Base-by-base conservation (phyloP, 2,888 invertebrate genomes). In the Pimpla rufipes region DNA sequence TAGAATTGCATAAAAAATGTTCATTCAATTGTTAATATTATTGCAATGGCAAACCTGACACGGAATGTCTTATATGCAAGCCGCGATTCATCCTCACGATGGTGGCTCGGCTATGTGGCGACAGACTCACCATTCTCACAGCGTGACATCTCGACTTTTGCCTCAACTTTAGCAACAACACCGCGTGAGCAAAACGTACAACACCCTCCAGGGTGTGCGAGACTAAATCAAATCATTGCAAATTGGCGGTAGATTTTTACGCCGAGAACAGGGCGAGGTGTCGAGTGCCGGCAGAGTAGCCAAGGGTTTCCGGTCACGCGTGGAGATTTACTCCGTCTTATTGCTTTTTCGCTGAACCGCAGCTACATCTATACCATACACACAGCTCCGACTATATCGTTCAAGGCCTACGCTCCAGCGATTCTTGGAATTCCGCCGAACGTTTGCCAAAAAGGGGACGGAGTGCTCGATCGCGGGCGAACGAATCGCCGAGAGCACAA, bases 261-360 rank as follows among this genome's bases (percentile, higher is more conserved):
- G 23, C 21, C 4, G 57, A 23, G 45, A 57, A 71, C n/a, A 23
- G 21, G 57, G 23, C 10, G 57, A 71, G 57, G 45, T 55, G 57
- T 42, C n/a, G 66, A 57, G 47, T n/a, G 7, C 16, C 66, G 64
- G n/a, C 40, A n/a, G n/a, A n/a, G n/a, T 5, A 37, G 21, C 76
- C 50, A 23, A 55, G 52, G 42, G 42, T 76, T 76, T 81, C 66
- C 76, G 81, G 81, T 81, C 75, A 81, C 81, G 81, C 37, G 45
- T 62, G 21, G 29, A 66, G 71, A 71, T 71, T 71, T 71, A 29
- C 57, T 42, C 21, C 29, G 11, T 21, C 23, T 71, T 23, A 57
- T 71, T 42, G 42, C 52, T 57, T 57, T 42, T 55, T 8, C 55
- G 71, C n/a, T 29, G 29, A 71, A 57, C 57, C n/a, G n/a, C 37